These are phyloP conservation scores for Apodemus agrarius DNA, from an alignment of 2,797 vertebrate genomes.

Conservation along the genomic window DNA sequence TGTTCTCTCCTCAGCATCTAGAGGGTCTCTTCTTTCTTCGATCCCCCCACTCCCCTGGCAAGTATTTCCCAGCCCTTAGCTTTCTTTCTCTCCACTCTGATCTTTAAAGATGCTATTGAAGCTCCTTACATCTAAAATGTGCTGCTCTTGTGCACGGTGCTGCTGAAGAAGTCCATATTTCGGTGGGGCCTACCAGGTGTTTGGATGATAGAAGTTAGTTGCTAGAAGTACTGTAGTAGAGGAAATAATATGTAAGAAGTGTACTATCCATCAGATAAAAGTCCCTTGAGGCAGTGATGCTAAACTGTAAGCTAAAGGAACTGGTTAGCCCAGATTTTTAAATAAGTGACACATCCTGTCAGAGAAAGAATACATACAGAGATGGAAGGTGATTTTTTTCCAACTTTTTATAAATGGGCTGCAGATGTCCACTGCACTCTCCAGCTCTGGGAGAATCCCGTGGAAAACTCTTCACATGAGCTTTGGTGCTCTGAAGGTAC, in stretches of 20 bases:
- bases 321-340: not conserved
- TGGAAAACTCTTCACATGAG: not conserved
- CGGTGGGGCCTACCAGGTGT: not conserved
- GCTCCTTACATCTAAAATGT: not conserved
- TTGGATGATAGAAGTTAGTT: not conserved
- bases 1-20: not conserved
- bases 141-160: not conserved
- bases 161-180: not conserved
- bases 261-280: not conserved
- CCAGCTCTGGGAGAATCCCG: not conserved
- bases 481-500: not conserved
- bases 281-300: not conserved
- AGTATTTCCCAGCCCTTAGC: not conserved
- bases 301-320: not conserved
- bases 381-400: not conserved
- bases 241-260: not conserved
- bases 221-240: not conserved
- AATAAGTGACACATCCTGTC: not conserved
- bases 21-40: not conserved
- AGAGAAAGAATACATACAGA: not conserved
- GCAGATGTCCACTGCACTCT: not conserved
- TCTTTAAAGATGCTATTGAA: not conserved
- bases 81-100: not conserved
- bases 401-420: not conserved
- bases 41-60: not conserved